A percentile compares a stretch with the other conserved stretches of the same genome.
phyloP scores from a whole-genome alignment of 1,140 invertebrate genomes.

The Drosophila sturtevanti region DNA sequence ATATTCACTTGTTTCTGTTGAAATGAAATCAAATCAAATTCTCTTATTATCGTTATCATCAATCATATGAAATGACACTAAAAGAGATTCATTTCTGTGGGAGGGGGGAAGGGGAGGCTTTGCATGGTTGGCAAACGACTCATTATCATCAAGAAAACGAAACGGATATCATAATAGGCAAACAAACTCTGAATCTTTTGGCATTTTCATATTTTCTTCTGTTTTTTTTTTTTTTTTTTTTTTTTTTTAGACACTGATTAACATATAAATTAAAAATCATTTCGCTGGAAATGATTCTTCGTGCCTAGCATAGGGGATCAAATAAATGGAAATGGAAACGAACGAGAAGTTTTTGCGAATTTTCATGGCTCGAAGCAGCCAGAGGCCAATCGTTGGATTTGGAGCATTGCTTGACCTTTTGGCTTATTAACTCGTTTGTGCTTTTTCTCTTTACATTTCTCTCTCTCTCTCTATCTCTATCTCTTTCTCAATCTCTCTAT shows the following conservation, averaged over 20 bases:
- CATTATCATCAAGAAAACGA: conserved; percentile 39
- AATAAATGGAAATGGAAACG: conserved; percentile 1
- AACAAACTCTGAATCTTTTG: conserved; percentile 31
- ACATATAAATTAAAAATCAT: conserved; percentile 65
- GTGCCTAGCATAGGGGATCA: conserved; percentile 36
- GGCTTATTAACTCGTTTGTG: conserved; percentile 45
- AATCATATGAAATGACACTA: background rate
- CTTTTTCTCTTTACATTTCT: background rate
- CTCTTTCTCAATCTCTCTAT: background rate
- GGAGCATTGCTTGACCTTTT: conserved; percentile 47
- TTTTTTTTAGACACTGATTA: conserved; percentile 37
- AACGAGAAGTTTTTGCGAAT: conserved; percentile 3
- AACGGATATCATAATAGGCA: conserved; percentile 56
- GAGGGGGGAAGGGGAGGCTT: conserved; percentile 3
- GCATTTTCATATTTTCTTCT: conserved; percentile 54
- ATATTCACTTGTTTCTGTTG: background rate
- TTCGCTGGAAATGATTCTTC: conserved; percentile 36
- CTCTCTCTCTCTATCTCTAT: background rate
- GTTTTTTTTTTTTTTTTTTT: no score
- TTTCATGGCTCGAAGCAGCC: background rate
- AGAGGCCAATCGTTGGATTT: conserved; percentile 29
- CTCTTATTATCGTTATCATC: background rate
- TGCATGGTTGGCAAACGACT: background rate
- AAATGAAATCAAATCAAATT: conserved; percentile 10
- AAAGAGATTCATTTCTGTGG: no score